Evolutionary conservation across 2,113 vertebrate species (phyloP), one percentile per base, ranked within the genome.

Genomic region (Lichenostomus cassidix): DNA sequence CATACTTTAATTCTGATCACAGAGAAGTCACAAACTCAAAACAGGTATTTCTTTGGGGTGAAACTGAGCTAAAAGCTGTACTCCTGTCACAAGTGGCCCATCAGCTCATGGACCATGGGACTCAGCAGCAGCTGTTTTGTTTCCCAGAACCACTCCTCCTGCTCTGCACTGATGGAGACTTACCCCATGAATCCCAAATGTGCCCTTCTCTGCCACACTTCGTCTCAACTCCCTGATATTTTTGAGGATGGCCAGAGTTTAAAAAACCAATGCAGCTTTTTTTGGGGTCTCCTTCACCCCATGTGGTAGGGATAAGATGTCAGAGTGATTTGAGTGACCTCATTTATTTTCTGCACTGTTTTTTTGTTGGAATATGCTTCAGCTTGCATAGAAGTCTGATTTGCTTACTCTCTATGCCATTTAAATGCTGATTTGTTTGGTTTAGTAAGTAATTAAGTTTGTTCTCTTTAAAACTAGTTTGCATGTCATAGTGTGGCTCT

Each of bases 71-170:
- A 8, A 21, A 76, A 62, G 12, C 2, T 20, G 29, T 13, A 18
- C 7, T 20, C 25, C 25, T 59, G 29, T 7, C 44, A 25, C 52
- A 55, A 41, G n/a, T 10, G 6, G 35, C 7, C n/a, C 29, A 16
- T 44, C 28, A 41, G 49, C 18, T 33, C 46, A 20, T 10, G 24
- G 70, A 20, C 29, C 41, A 29, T 12, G 50, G 46, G 39, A 17
- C 7, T 2, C 37, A 35, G 18, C 29, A 63, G 39, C 12, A 42
- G 33, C 20, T 46, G 1, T 3, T 73, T 46, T 5, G 0, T 27
- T 33, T 64, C 15, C 27, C 15, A 56, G 29, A 31, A 14, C 4
- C 11, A 4, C 25, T 46, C 10, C 5, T 60, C 22, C 21, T 44
- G 5, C 41, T 58, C 47, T 67, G 52, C 52, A 10, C 15, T 62